These are phyloP conservation scores for Galago senegalensis DNA, from an alignment of 2,797 vertebrate genomes.

Conservation along the genomic window DNA sequence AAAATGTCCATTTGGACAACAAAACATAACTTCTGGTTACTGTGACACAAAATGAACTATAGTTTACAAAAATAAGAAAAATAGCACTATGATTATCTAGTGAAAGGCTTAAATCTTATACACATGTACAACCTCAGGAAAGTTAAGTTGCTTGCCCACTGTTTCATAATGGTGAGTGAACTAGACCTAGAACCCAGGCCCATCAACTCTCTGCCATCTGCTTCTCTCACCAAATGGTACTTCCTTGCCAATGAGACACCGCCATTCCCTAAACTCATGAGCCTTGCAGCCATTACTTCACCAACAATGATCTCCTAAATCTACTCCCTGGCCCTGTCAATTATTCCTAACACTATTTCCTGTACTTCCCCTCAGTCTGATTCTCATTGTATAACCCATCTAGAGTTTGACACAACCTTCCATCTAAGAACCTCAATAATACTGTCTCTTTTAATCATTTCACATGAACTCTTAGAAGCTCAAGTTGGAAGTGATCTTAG, in stretches of 20 bases:
- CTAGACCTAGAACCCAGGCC: background rate
- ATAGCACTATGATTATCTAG: background rate
- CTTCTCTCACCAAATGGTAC: background rate
- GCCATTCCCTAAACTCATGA: background rate
- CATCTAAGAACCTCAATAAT: background rate
- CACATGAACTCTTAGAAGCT: background rate
- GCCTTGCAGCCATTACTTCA: background rate
- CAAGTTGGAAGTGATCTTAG: background rate
- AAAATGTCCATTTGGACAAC: background rate
- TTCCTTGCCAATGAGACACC: background rate
- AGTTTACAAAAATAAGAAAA: slow-evolving; percentile 35
- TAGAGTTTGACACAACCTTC: background rate
- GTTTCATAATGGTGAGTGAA: background rate
- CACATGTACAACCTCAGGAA: background rate
- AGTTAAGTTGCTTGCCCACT: background rate
- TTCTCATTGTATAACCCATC: background rate
- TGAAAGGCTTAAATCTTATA: background rate
- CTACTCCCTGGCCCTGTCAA: background rate
- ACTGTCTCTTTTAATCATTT: slow-evolving; percentile 10
- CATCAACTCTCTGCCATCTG: background rate
- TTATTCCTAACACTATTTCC: background rate
- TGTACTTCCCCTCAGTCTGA: background rate
- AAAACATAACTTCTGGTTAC: slow-evolving; percentile 2
- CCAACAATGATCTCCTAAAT: background rate
- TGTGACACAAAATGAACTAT: slow-evolving; percentile 3